phyloP scores from a whole-genome alignment of 2,888 invertebrate species.

The Dorcus parallelipipedus region DNA sequence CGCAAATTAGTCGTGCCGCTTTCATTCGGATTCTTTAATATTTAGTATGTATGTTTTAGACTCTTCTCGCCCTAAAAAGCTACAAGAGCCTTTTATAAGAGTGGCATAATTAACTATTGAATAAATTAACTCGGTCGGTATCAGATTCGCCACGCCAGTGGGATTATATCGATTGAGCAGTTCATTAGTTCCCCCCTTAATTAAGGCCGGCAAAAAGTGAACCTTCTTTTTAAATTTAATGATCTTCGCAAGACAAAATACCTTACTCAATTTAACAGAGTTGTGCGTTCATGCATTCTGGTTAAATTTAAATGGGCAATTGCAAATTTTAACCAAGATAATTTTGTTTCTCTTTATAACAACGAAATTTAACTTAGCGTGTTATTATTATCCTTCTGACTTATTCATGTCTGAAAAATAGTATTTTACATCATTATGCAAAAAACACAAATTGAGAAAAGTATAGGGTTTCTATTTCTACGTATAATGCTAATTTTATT shows the following conservation, averaged over 20 bases:
- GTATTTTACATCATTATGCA: too few relatives aligned
- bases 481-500: too few relatives aligned
- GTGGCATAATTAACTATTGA: constrained; percentile 43
- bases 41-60: constrained; percentile 19
- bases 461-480: too few relatives aligned
- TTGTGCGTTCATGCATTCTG: background rate
- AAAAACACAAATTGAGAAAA: too few relatives aligned
- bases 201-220: constrained; percentile 38
- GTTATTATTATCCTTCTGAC: too few relatives aligned
- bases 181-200: constrained; percentile 46
- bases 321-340: background rate
- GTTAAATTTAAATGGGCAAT: background rate
- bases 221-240: constrained; percentile 20
- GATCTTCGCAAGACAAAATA: constrained; percentile 15
- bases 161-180: constrained; percentile 47
- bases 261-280: background rate
- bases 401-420: too few relatives aligned
- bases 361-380: too few relatives aligned
- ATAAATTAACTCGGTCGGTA: constrained; percentile 45
- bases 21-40: background rate
- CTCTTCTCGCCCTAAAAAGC: constrained; percentile 11
- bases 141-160: constrained; percentile 44
- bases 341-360: too few relatives aligned
- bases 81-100: constrained; percentile 21
- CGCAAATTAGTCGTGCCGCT: background rate